Conservation (phyloP, 2,797 vertebrate genomes). For the Eptatretus atami region DNA sequence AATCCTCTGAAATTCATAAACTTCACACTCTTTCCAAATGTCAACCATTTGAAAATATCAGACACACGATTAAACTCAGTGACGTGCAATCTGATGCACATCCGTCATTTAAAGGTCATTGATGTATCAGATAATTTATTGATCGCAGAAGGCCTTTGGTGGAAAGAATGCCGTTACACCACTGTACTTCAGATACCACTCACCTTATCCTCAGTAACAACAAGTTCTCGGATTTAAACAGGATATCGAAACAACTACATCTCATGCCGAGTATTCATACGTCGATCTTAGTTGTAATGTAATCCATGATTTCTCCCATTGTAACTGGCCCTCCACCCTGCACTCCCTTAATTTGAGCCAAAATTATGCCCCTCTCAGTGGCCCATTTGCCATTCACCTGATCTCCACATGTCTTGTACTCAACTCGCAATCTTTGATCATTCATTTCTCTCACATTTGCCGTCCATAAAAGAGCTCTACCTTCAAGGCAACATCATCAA, state of each 20-base stretch:
- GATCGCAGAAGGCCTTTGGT: conserved; percentile 2
- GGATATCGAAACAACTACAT: neutral
- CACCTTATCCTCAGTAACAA: conserved; percentile 4
- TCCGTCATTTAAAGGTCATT: neutral
- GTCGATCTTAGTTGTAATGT: neutral
- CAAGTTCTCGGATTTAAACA: conserved; percentile 1
- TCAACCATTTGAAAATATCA: neutral
- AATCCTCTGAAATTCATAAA: neutral
- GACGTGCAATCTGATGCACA: neutral
- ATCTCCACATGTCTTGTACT: neutral
- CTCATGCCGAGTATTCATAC: neutral
- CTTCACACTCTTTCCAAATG: neutral
- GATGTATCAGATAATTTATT: neutral
- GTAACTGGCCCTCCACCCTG: neutral
- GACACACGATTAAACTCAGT: neutral
- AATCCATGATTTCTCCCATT: neutral
- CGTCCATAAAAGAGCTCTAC: conserved; percentile 2
- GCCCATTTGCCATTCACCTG: neutral
- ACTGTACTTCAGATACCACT: neutral
- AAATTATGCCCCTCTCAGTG: neutral
- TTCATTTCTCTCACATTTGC: neutral
- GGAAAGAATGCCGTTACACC: neutral
- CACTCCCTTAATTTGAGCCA: neutral
- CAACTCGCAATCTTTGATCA: neutral
- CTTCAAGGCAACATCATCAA: conserved; percentile 1